Evolutionary conservation across 1,140 invertebrate genomes (phyloP).

Genomic region (Antheraea mylitta): DNA sequence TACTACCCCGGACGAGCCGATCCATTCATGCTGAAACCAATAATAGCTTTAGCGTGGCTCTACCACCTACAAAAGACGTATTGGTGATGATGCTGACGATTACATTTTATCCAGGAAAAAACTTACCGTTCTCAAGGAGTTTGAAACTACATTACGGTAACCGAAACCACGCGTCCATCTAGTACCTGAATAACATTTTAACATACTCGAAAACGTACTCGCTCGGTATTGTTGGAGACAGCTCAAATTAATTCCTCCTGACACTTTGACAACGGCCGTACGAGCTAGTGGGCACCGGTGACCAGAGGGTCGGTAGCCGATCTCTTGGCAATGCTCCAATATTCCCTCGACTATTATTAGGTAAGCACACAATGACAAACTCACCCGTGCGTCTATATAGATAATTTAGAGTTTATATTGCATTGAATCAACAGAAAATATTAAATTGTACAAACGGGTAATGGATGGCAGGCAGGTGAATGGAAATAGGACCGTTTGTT

Average conservation of each 20-base stretch:
- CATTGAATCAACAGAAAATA: too few species aligned
- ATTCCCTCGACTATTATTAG: conserved; percentile 25
- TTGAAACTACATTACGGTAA: too few species aligned
- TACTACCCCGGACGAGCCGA: too few species aligned
- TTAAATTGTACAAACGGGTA: too few species aligned
- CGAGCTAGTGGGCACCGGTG: background rate
- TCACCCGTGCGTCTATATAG: conserved; percentile 14
- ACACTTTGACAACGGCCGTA: conserved; percentile 5
- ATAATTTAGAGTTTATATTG: too few species aligned
- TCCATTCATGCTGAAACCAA: too few species aligned
- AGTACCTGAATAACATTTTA: background rate
- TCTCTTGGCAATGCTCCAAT: conserved; percentile 21
- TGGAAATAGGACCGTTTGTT: conserved; percentile 26
- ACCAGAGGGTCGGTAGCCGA: conserved; percentile 24
- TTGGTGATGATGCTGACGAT: too few species aligned
- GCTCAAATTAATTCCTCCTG: conserved; percentile 5
- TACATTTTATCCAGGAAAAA: too few species aligned
- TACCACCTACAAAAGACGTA: too few species aligned
- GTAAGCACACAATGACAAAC: conserved; percentile 19
- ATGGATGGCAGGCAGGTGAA: too few species aligned
- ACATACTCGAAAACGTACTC: background rate
- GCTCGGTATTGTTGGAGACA: background rate
- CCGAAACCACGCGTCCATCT: background rate
- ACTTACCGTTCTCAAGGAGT: too few species aligned
- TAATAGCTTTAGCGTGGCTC: too few species aligned